Percentiles rank a stretch among this genome's conserved stretches.
Evolutionary conservation across 37 sponge, comb jelly and placozoan species (phyloP).

Genomic region (Aplysina aerophoba): DNA sequence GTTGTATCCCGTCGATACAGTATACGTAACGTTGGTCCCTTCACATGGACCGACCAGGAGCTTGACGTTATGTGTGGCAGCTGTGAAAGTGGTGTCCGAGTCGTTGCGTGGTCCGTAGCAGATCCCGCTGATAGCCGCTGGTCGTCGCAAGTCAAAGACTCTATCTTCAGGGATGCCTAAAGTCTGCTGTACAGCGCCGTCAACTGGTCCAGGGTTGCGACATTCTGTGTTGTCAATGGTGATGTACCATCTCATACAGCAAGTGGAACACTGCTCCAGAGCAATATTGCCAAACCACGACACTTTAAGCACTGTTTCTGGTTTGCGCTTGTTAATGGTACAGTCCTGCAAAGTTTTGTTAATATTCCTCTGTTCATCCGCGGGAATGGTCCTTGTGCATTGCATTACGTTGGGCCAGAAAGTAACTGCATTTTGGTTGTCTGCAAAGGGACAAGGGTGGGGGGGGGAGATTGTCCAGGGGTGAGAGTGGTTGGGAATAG

Average conservation of each 20-base stretch:
- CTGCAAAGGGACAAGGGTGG: not conserved
- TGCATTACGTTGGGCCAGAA: slow-evolving; percentile 48
- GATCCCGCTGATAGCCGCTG: slow-evolving; percentile 45
- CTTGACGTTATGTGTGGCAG: slow-evolving; percentile 20
- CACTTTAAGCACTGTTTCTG: slow-evolving; percentile 41
- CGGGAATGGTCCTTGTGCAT: slow-evolving; percentile 4
- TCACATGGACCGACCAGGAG: slow-evolving; percentile 43
- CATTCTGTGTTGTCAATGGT: slow-evolving; percentile 58
- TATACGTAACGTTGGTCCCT: not conserved
- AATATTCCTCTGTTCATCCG: not conserved
- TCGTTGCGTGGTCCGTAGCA: slow-evolving; percentile 29
- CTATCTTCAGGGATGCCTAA: not conserved
- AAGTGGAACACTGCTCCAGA: slow-evolving; percentile 42
- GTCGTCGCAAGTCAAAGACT: slow-evolving; percentile 43
- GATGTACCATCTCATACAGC: slow-evolving; percentile 71
- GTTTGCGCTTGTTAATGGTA: slow-evolving; percentile 24
- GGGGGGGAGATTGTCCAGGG: too few relatives aligned
- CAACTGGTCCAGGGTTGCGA: slow-evolving; percentile 53
- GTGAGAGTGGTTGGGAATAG: too few relatives aligned
- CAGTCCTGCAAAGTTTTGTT: slow-evolving; percentile 35
- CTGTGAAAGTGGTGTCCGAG: not conserved
- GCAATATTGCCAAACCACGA: slow-evolving; percentile 70
- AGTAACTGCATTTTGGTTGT: not conserved
- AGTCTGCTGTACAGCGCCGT: slow-evolving; percentile 50
- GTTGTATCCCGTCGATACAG: slow-evolving; percentile 60